Conservation (phyloP, 2,113 vertebrate species). For the Agapornis roseicollis region DNA sequence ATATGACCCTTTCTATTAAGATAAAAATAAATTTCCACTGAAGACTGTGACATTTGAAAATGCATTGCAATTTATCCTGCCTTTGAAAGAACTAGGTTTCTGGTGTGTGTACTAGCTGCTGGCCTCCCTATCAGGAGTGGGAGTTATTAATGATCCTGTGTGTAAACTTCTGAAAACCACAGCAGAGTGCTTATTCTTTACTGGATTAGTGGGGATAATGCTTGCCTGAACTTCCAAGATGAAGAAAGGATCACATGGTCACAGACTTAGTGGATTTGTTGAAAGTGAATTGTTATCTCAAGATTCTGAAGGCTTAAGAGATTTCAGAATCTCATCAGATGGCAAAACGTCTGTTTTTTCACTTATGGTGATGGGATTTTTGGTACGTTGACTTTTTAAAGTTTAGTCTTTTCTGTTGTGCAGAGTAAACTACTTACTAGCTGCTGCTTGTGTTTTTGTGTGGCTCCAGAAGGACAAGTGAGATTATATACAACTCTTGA, state of each 20-base stretch:
- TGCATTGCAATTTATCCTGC: neutral
- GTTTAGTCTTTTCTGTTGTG: neutral
- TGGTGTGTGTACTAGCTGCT: neutral
- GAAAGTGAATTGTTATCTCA: neutral
- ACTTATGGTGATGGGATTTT: neutral
- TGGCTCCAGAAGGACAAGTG: neutral
- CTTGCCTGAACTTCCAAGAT: neutral
- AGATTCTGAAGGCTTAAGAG: neutral
- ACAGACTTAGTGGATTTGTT: neutral
- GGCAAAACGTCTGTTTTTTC: neutral
- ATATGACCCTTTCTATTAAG: constrained; percentile 2
- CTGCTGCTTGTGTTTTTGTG: neutral
- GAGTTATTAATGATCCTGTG: neutral
- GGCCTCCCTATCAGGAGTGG: neutral
- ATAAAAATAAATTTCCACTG: neutral
- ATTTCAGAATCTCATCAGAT: neutral
- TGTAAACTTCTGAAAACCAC: neutral
- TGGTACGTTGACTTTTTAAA: neutral
- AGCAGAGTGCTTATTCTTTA: neutral
- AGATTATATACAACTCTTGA: neutral
- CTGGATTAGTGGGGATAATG: neutral
- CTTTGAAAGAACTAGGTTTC: neutral
- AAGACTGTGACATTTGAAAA: constrained; percentile 13
- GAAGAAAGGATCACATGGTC: neutral
- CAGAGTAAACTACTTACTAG: neutral